Conservation (phyloP, 35 echinoderm and acorn worm genomes). For the Ophioderma brevispina region DNA sequence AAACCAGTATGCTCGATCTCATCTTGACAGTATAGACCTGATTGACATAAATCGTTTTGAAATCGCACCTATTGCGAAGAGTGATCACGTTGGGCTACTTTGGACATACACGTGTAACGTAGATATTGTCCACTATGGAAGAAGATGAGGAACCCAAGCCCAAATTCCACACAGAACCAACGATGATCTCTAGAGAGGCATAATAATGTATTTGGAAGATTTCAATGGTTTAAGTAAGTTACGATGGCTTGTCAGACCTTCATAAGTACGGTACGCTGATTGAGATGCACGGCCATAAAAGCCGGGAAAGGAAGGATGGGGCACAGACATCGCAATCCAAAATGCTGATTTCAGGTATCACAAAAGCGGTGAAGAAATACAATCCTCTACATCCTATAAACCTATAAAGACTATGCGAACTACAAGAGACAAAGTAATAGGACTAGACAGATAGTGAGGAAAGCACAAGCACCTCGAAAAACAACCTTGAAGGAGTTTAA, state of each 20-base stretch:
- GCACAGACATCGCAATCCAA: background rate
- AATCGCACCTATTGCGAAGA: background rate
- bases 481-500: slow-evolving; percentile 29
- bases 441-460: background rate
- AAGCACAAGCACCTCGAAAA: slow-evolving; percentile 24
- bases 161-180: slow-evolving; percentile 23
- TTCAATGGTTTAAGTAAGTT: background rate
- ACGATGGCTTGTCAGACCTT: background rate
- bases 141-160: background rate
- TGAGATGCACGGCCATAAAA: slow-evolving; percentile 15
- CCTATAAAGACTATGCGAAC: background rate
- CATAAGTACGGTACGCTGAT: background rate
- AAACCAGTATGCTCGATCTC: slow-evolving; percentile 15
- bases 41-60: background rate
- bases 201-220: background rate
- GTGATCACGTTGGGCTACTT: slow-evolving; percentile 16
- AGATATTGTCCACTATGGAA: background rate
- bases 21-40: background rate
- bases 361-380: slow-evolving; percentile 4
- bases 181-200: slow-evolving; percentile 18
- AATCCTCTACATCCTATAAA: background rate
- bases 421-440: slow-evolving; percentile 29
- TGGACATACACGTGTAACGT: background rate
- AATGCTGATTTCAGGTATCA: background rate
- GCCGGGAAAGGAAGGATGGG: no score